These are phyloP conservation scores for Timandra comae DNA, from an alignment of 2,888 invertebrate genomes.

Conservation along the genomic window DNA sequence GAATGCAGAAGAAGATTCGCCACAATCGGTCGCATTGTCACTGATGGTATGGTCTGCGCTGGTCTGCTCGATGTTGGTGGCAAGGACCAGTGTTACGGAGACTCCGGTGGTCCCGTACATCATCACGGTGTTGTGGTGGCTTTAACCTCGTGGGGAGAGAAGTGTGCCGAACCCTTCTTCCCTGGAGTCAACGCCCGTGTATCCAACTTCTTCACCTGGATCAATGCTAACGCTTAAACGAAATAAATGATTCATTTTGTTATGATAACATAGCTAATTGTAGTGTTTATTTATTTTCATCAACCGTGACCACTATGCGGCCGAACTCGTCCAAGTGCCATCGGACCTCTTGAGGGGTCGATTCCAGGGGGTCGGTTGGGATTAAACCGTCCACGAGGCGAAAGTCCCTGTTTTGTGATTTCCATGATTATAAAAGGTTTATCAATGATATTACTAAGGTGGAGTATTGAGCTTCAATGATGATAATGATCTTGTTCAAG, in stretches of 20 bases:
- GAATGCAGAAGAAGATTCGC: slow-evolving; percentile 30
- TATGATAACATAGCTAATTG: background rate
- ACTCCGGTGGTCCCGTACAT: slow-evolving; percentile 32
- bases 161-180: slow-evolving; percentile 28
- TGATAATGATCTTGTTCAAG: no score
- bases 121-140: slow-evolving; percentile 37
- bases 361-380: no score
- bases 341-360: no score
- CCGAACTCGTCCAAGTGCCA: no score
- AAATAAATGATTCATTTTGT: background rate
- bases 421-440: no score
- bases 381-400: no score
- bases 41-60: slow-evolving; percentile 44
- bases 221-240: slow-evolving; percentile 29
- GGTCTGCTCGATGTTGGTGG: slow-evolving; percentile 43
- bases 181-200: slow-evolving; percentile 41
- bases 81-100: slow-evolving; percentile 37
- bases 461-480: no score
- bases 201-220: slow-evolving; percentile 33
- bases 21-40: slow-evolving; percentile 21
- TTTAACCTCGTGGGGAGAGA: slow-evolving; percentile 33
- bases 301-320: no score
- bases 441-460: no score
- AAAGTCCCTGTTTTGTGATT: no score
- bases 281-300: background rate